These are phyloP conservation scores for Tachystola acroxantha DNA, from an alignment of 2,888 invertebrate genomes.

Conservation along the genomic window DNA sequence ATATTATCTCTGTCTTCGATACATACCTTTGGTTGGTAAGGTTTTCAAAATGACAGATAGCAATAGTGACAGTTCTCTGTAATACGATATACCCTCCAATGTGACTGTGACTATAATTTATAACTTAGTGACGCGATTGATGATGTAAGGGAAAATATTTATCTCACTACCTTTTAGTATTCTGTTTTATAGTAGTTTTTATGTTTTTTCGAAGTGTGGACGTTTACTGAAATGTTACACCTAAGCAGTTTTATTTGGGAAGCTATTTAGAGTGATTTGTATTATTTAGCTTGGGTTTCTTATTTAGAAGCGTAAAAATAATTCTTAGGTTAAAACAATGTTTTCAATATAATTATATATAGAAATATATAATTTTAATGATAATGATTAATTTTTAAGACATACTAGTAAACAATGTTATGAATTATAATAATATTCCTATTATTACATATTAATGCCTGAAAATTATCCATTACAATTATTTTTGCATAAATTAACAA, in stretches of 20 bases:
- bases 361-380: too few species aligned
- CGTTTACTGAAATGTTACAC: constrained; percentile 10
- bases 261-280: constrained; percentile 2
- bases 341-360: too few species aligned
- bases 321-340: too few species aligned
- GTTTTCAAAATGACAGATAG: constrained; percentile 34
- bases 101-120: constrained; percentile 57
- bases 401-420: too few species aligned
- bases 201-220: constrained; percentile 9
- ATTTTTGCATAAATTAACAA: too few species aligned
- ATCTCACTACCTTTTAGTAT: constrained; percentile 39
- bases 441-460: too few species aligned
- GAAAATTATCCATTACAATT: too few species aligned
- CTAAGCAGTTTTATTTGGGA: constrained; percentile 6
- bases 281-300: background rate
- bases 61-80: constrained; percentile 35
- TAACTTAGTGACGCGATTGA: constrained; percentile 60
- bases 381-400: too few species aligned
- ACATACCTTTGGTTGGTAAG: too few species aligned
- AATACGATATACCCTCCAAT: constrained; percentile 45
- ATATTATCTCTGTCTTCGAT: too few species aligned
- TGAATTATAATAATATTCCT: too few species aligned
- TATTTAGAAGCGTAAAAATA: too few species aligned
- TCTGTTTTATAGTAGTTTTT: constrained; percentile 39
- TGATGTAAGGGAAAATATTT: constrained; percentile 59